Evolutionary conservation across 2,797 vertebrate species (phyloP).

Genomic region (Alca torda): DNA sequence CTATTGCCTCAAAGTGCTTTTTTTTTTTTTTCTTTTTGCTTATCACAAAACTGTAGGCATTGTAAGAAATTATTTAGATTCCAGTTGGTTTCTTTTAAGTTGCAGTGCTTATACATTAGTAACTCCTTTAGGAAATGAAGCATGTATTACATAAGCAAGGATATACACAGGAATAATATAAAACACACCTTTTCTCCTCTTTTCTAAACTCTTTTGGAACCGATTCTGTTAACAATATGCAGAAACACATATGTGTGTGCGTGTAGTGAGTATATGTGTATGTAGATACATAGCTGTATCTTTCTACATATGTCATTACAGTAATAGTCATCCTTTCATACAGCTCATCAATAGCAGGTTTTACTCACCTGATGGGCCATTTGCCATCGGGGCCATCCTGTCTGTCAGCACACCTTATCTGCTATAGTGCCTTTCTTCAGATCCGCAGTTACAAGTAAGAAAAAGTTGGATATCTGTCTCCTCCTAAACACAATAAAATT

Average conservation of each 20-base stretch:
- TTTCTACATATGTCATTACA: neutral
- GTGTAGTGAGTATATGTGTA: neutral
- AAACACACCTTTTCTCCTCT: neutral
- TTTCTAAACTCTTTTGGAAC: neutral
- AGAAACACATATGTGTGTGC: neutral
- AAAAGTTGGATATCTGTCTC: constrained; percentile 75
- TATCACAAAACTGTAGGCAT: constrained; percentile 19
- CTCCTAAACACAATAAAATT: constrained; percentile 77
- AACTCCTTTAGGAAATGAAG: neutral
- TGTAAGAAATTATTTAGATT: neutral
- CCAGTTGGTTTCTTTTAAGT: constrained; percentile 25
- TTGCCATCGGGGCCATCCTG: constrained; percentile 64
- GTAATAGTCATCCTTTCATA: constrained; percentile 54
- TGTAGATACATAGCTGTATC: neutral
- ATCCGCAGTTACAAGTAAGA: constrained; percentile 65
- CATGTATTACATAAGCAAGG: constrained; percentile 6
- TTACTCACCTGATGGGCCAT: constrained; percentile 76
- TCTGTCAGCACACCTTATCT: constrained; percentile 76
- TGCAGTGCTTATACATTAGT: neutral
- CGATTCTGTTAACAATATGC: neutral
- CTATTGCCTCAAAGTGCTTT: constrained; percentile 3
- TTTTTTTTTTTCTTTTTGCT: constrained; percentile 22
- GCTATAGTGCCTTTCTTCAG: constrained; percentile 73
- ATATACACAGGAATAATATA: neutral
- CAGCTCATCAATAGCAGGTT: constrained; percentile 65